These are phyloP conservation scores for Colletes latitarsis DNA, from an alignment of 1,140 invertebrate species.

Conservation along the genomic window DNA sequence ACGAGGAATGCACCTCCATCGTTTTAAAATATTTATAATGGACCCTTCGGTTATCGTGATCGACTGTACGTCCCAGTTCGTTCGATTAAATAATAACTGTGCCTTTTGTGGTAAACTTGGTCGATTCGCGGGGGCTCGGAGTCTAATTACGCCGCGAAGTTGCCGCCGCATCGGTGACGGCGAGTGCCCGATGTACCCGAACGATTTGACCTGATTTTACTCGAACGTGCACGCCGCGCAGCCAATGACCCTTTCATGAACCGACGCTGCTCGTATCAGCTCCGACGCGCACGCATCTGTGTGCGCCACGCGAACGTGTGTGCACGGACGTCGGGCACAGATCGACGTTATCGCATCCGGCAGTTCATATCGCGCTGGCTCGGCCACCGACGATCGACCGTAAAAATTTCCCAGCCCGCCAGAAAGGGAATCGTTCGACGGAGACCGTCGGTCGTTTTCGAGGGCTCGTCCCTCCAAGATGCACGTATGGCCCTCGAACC, in stretches of 20 bases:
- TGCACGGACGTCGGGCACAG: neutral
- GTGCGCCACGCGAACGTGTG: neutral
- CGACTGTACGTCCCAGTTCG: no score
- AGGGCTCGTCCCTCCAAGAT: neutral
- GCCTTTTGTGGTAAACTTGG: conserved; percentile 24
- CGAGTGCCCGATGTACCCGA: conserved; percentile 20
- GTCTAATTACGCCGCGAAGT: conserved; percentile 50
- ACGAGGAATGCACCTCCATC: no score
- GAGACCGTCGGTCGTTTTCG: neutral
- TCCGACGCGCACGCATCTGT: conserved; percentile 12
- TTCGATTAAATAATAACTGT: no score
- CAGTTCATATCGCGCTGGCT: conserved; percentile 22
- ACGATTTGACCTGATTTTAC: conserved; percentile 47
- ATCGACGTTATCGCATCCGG: conserved; percentile 28
- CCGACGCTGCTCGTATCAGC: conserved; percentile 4
- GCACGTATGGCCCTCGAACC: no score
- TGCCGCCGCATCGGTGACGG: neutral
- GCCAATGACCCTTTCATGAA: conserved; percentile 26
- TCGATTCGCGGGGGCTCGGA: conserved; percentile 7
- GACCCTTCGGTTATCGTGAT: no score
- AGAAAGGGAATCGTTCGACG: neutral
- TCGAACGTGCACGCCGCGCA: conserved; percentile 20
- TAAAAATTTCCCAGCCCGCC: conserved; percentile 8
- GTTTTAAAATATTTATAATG: no score
- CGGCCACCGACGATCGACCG: neutral